Evolutionary conservation across 2,113 vertebrate species (phyloP).

Genomic region (Pangasianodon gigas): DNA sequence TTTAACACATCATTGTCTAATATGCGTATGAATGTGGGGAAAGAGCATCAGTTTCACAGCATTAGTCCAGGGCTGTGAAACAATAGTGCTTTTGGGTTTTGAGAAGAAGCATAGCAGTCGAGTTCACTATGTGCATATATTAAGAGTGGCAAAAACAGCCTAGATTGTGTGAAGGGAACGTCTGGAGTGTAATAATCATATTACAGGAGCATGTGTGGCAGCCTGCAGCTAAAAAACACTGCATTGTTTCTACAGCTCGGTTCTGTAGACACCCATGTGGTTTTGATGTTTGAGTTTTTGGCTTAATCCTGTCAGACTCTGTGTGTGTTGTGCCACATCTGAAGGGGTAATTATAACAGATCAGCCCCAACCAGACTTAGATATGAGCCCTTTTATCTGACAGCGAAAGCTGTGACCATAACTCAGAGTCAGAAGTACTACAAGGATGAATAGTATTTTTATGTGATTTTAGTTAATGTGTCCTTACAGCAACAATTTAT

Average conservation of each 20-base stretch:
- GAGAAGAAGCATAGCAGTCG: slow-evolving; percentile 36
- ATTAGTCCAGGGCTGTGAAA: slow-evolving; percentile 27
- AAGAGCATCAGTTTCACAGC: not conserved
- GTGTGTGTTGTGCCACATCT: slow-evolving; percentile 23
- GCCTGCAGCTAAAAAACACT: slow-evolving; percentile 33
- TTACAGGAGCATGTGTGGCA: slow-evolving; percentile 19
- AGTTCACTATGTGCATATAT: slow-evolving; percentile 44
- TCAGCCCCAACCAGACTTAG: not conserved
- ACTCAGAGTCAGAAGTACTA: not conserved
- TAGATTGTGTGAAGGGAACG: slow-evolving; percentile 47
- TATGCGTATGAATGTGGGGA: slow-evolving; percentile 37
- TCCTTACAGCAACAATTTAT: not conserved
- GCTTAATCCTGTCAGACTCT: slow-evolving; percentile 1
- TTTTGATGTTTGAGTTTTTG: slow-evolving; percentile 22
- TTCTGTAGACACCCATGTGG: slow-evolving; percentile 26
- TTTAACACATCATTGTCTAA: slow-evolving; percentile 37
- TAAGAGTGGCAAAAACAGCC: slow-evolving; percentile 35
- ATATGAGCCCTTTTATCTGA: not conserved
- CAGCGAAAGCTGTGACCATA: not conserved
- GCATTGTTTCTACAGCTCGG: slow-evolving; percentile 17
- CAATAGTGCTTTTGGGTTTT: slow-evolving; percentile 19
- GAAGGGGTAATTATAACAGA: slow-evolving; percentile 1
- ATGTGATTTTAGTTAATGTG: not conserved
- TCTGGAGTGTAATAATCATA: slow-evolving; percentile 46
- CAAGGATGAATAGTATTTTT: not conserved